phyloP scores from a whole-genome alignment of 2,113 vertebrate species.

The Saguinus midas region DNA sequence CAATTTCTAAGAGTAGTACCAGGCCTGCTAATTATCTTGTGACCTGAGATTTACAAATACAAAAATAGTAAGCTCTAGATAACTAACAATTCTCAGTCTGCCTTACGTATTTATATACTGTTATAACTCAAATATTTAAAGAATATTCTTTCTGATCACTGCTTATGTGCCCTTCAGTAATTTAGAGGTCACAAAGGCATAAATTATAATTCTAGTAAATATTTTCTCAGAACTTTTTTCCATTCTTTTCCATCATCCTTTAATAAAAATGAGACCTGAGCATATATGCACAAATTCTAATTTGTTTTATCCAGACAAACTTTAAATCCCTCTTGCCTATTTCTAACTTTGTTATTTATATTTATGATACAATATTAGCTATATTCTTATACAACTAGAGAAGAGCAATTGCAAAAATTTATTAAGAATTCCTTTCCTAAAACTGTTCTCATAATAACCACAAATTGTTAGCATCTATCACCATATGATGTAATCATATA shows the following conservation, averaged over 20 bases:
- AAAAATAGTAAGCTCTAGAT: not conserved
- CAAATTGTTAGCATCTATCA: conserved; percentile 86
- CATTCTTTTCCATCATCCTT: conserved; percentile 13
- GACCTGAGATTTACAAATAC: not conserved
- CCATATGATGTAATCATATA: conserved; percentile 82
- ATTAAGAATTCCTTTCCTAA: conserved; percentile 81
- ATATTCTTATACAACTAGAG: conserved; percentile 63
- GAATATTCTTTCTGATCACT: conserved; percentile 23
- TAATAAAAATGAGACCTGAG: conserved; percentile 57
- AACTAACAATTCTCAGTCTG: not conserved
- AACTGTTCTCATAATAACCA: conserved; percentile 82
- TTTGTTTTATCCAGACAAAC: conserved; percentile 68
- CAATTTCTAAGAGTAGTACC: not conserved
- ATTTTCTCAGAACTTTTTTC: conserved; percentile 32
- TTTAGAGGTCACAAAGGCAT: conserved; percentile 45
- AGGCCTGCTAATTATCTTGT: not conserved
- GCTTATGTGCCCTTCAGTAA: conserved; percentile 6
- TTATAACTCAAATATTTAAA: conserved; percentile 14
- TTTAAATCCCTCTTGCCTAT: conserved; percentile 67
- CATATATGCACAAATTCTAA: conserved; percentile 66
- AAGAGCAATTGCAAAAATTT: conserved; percentile 75
- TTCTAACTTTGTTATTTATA: conserved; percentile 73
- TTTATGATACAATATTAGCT: conserved; percentile 64
- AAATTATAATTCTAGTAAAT: conserved; percentile 45
- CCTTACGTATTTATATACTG: not conserved